Evolutionary conservation across 2,797 vertebrate species (phyloP).

Genomic region (Myotis myotis): DNA sequence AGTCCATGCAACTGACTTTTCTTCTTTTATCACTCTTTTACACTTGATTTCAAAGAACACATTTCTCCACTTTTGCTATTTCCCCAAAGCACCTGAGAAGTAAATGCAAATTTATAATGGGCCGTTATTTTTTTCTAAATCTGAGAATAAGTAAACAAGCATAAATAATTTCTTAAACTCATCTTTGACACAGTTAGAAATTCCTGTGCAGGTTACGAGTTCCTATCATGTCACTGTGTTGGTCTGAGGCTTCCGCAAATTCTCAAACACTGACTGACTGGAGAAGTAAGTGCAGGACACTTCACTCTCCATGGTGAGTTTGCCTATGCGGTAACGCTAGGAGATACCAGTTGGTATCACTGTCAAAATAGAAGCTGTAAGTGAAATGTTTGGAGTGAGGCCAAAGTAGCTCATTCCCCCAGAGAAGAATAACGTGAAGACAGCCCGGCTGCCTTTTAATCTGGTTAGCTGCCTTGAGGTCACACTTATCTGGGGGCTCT

Average conservation of each 20-base stretch:
- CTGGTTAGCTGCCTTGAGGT: not conserved
- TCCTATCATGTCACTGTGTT: not conserved
- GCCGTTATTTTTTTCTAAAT: not conserved
- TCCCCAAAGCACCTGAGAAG: not conserved
- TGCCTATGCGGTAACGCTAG: not conserved
- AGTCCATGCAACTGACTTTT: not conserved
- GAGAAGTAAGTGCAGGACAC: not conserved
- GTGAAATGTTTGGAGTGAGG: not conserved
- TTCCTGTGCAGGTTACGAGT: not conserved
- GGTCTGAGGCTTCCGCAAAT: not conserved
- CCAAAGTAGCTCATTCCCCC: not conserved
- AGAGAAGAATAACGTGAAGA: not conserved
- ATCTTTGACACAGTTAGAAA: not conserved
- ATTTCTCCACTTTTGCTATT: slow-evolving; percentile 11
- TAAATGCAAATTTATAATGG: not conserved
- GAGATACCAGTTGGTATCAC: not conserved
- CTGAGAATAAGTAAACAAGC: not conserved
- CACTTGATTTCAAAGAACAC: not conserved
- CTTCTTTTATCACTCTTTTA: not conserved
- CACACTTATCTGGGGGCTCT: not conserved
- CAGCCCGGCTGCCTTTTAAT: not conserved
- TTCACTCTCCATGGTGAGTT: not conserved
- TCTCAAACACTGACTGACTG: not conserved
- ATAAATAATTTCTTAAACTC: not conserved
- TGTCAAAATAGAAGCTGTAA: not conserved